A percentile compares a stretch with the other conserved stretches of the same genome.
Evolutionary conservation across 2,888 invertebrate genomes (phyloP).

Genomic region (Dione vanillae): DNA sequence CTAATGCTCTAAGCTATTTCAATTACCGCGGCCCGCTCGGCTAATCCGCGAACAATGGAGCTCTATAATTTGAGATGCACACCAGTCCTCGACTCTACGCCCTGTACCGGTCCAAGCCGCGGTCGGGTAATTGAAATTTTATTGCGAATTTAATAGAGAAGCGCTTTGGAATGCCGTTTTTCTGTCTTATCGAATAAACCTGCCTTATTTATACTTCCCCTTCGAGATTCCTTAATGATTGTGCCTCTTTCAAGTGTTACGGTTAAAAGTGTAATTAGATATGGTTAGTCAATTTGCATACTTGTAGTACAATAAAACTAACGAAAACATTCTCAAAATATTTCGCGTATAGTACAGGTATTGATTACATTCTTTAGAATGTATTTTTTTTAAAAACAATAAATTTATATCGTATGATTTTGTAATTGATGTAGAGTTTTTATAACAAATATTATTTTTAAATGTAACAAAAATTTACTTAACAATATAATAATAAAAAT

Average conservation of each 20-base stretch:
- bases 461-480: background rate
- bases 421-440: background rate
- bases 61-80: conserved; percentile 52
- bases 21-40: conserved; percentile 56
- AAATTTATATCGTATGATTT: too few relatives aligned
- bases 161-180: conserved; percentile 26
- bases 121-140: conserved; percentile 52
- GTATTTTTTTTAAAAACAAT: too few relatives aligned
- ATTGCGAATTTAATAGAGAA: conserved; percentile 46
- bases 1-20: conserved; percentile 65
- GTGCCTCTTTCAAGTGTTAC: conserved; percentile 12
- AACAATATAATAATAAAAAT: background rate
- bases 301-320: background rate
- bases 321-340: background rate
- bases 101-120: conserved; percentile 15
- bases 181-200: conserved; percentile 23
- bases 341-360: background rate
- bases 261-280: conserved; percentile 9
- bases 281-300: conserved; percentile 21
- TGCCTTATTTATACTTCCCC: conserved; percentile 17
- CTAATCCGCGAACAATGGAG: conserved; percentile 55
- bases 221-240: conserved; percentile 17
- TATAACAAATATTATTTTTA: background rate
- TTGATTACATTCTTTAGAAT: too few relatives aligned
- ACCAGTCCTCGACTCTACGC: conserved; percentile 31